phyloP scores from a whole-genome alignment of 2,888 invertebrate genomes.

The Atethmia centrago region DNA sequence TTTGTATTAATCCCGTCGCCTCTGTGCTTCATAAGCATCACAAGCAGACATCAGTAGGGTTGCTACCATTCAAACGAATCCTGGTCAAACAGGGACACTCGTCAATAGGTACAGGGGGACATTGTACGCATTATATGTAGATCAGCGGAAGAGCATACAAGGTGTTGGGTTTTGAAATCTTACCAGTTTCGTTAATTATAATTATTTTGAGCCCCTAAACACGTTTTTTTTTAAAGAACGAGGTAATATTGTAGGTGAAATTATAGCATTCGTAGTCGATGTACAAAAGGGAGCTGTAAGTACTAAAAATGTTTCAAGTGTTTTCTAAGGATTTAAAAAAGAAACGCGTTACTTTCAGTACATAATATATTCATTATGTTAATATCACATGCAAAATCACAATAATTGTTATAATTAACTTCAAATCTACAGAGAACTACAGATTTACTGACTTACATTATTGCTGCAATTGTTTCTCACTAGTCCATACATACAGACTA shows the following conservation, averaged over 20 bases:
- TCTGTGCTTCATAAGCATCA: neutral
- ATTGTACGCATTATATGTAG: neutral
- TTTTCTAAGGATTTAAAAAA: neutral
- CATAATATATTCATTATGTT: constrained; percentile 34
- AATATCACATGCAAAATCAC: constrained; percentile 63
- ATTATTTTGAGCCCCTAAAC: neutral
- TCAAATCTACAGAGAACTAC: neutral
- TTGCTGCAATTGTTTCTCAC: constrained; percentile 25
- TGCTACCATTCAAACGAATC: neutral
- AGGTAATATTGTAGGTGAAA: neutral
- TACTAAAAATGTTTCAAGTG: neutral
- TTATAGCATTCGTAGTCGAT: neutral
- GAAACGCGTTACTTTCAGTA: neutral
- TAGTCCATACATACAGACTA: constrained; percentile 41
- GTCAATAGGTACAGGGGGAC: neutral
- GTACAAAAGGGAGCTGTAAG: too few relatives aligned
- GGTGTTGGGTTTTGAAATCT: neutral
- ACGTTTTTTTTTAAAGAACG: neutral
- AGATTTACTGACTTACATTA: constrained; percentile 4
- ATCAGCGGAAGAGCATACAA: neutral
- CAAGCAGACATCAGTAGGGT: constrained; percentile 10
- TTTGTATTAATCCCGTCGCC: neutral
- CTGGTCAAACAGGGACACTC: constrained; percentile 8
- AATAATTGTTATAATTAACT: constrained; percentile 38
- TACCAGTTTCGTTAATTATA: neutral